A percentile compares a stretch with the other conserved stretches of the same genome.
Conservation (phyloP, 1,140 invertebrate genomes). For the Drosophila simulans region DNA sequence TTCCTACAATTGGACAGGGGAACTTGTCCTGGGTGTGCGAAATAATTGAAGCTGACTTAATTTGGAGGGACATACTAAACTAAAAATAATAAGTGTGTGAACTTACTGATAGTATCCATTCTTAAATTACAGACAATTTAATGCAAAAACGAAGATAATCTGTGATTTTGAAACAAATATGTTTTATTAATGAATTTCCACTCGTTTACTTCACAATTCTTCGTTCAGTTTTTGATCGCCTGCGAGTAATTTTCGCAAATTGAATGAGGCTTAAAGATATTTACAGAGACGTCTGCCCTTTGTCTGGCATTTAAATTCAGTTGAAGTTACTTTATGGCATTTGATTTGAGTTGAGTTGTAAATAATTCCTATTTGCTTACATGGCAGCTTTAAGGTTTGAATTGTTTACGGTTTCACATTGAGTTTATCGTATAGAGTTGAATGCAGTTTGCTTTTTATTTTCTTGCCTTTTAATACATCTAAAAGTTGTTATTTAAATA, state of each 20-base stretch:
- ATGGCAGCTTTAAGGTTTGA: conserved; percentile 44
- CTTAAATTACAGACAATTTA: no score
- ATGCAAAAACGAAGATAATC: no score
- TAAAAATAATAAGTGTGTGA: neutral
- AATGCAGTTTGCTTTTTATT: conserved; percentile 52
- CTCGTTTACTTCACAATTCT: conserved; percentile 65
- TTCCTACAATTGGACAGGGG: conserved; percentile 25
- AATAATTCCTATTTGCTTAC: conserved; percentile 60
- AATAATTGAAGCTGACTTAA: conserved; percentile 34
- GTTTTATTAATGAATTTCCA: conserved; percentile 73
- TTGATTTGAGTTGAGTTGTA: conserved; percentile 51
- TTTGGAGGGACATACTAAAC: neutral
- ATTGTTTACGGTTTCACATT: conserved; percentile 49
- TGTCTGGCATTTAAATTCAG: conserved; percentile 65
- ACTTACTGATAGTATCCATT: no score
- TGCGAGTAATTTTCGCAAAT: conserved; percentile 48
- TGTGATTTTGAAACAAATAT: conserved; percentile 78
- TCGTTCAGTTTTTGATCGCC: conserved; percentile 54
- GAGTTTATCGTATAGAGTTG: conserved; percentile 59
- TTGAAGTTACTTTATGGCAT: conserved; percentile 79
- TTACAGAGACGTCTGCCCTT: conserved; percentile 63
- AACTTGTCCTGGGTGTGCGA: conserved; percentile 11
- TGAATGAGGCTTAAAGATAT: conserved; percentile 76
- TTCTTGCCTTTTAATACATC: conserved; percentile 57
- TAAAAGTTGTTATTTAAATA: conserved; percentile 79